Base-by-base conservation (phyloP, 2,113 vertebrate species). In the Charina bottae region DNA sequence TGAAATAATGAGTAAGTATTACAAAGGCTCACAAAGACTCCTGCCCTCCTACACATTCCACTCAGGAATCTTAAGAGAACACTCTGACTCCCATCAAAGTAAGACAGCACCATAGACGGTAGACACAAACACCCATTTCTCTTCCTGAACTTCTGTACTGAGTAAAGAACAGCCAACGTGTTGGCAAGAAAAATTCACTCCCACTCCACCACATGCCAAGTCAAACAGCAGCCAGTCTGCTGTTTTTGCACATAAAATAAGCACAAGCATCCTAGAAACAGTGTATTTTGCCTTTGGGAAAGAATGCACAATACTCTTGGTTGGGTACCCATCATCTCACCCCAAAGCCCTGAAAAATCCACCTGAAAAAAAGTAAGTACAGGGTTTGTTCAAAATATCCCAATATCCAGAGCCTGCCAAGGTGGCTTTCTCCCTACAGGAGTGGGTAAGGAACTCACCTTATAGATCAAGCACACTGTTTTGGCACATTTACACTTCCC, bases 51-150 rank as follows among this genome's bases (percentile, higher is more conserved):
- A 33, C 33, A 86, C 89, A 54, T 28, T 53, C 87, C 58, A 54
- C 56, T 90, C 33, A 88, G 91, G 86, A 90, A 93, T n/a, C 54
- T 92, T 53, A 89, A 94, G 68, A 54, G 89, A 83, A 91, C 56
- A 8, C 23, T 53, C 83, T 37, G 49, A 90, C 42, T 92, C 58
- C 78, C 58, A 94, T 37, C 54, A 86, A 85, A 90, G 54, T 58
- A 46, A 90, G 85, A 88, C 72, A 62, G 89, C 89, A 54, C 64
- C 23, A 84, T 33, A 72, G 64, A 91, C 72, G 33, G 86, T 21
- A 28, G 86, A 89, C 59, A 37, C 87, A 91, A 94, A 83, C 42
- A 93, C 78, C 87, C 78, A 94, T 24, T 62, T 1, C 87, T 54
- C 49, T 9, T 88, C 23, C 23, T 93, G 92, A 93, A 85, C 85